These are phyloP conservation scores for Dendronephthya gigantea DNA, from an alignment of 64 coral and sea anemone genomes.

Conservation along the genomic window DNA sequence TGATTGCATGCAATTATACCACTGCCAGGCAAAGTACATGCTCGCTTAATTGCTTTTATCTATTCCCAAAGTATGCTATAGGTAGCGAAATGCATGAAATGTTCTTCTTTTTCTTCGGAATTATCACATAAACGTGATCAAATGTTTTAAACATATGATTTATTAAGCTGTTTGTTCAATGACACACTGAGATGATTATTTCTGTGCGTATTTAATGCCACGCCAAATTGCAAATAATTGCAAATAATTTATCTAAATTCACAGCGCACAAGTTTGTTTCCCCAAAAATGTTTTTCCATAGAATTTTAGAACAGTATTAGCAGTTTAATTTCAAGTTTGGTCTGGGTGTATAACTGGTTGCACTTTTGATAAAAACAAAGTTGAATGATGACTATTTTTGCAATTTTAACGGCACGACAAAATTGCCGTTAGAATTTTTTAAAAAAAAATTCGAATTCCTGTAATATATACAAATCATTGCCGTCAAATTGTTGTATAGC, in stretches of 20 bases:
- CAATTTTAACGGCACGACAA: neutral
- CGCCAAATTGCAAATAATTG: neutral
- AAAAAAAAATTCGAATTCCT: neutral
- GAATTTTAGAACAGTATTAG: neutral
- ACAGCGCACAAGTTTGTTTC: neutral
- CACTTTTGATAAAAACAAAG: neutral
- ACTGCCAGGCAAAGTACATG: neutral
- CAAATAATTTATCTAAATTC: neutral
- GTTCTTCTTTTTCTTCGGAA: neutral
- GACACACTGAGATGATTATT: neutral
- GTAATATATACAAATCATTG: neutral
- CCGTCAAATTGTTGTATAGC: neutral
- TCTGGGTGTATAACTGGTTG: neutral
- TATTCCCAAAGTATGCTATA: neutral
- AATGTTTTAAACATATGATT: neutral
- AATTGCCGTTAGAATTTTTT: neutral
- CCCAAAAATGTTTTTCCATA: neutral
- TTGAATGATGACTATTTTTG: neutral
- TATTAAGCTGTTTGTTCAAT: neutral
- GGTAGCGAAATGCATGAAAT: neutral
- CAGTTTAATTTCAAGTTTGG: neutral
- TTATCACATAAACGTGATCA: neutral
- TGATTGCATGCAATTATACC: neutral
- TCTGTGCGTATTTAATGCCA: neutral
- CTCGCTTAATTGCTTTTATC: constrained; percentile 1